Evolutionary conservation across 2,113 vertebrate genomes (phyloP).

Genomic region (Semnopithecus entellus): DNA sequence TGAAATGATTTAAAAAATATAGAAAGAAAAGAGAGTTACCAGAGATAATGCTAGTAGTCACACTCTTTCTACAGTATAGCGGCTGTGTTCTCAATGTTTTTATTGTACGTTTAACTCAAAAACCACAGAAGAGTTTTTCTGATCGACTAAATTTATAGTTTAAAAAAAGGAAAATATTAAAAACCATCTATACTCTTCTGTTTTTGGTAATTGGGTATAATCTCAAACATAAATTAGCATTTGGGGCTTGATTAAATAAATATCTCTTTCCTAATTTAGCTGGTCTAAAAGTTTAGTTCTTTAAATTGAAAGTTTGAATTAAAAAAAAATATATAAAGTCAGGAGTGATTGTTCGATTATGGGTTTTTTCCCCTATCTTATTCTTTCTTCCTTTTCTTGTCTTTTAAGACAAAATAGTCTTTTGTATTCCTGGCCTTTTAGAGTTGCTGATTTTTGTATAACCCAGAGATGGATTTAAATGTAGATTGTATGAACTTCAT

Average conservation of each 20-base stretch:
- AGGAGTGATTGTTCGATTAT: not conserved
- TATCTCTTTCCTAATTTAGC: not conserved
- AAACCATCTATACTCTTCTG: not conserved
- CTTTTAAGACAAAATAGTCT: not conserved
- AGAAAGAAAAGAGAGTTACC: not conserved
- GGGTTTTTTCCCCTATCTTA: not conserved
- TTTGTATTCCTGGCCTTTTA: not conserved
- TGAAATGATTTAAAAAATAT: not conserved
- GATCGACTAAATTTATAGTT: constrained; percentile 46
- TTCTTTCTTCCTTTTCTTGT: not conserved
- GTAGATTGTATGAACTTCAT: not conserved
- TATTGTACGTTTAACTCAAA: constrained; percentile 59
- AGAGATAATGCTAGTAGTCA: not conserved
- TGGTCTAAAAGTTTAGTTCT: constrained; percentile 21
- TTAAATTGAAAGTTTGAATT: constrained; percentile 1
- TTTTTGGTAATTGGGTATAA: not conserved
- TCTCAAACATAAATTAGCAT: constrained; percentile 41
- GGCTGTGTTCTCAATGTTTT: not conserved
- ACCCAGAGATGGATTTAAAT: not conserved
- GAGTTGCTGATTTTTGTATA: not conserved
- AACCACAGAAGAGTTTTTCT: constrained; percentile 58
- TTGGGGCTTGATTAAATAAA: not conserved
- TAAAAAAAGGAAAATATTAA: constrained; percentile 8
- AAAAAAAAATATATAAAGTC: not conserved
- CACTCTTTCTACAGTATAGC: not conserved